A percentile compares a stretch with the other conserved stretches of the same genome.
phyloP scores from a whole-genome alignment of 2,113 vertebrate species.

The Carassius gibelio region DNA sequence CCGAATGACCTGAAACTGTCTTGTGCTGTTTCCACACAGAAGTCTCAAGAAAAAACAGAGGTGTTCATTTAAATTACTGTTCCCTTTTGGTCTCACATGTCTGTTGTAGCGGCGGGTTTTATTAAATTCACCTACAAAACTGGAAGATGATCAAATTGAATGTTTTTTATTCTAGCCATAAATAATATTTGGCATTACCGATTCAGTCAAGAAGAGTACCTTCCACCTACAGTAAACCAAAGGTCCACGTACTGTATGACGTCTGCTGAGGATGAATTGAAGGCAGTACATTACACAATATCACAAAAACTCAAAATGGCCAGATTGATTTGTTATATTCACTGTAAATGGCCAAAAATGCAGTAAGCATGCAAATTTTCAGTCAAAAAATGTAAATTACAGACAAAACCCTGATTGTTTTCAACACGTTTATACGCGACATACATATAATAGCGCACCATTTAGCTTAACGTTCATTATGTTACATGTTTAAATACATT shows the following conservation, averaged over 20 bases:
- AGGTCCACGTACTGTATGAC: neutral
- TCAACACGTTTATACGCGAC: neutral
- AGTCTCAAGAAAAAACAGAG: neutral
- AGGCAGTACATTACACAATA: neutral
- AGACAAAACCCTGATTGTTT: neutral
- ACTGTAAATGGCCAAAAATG: neutral
- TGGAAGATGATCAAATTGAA: no score
- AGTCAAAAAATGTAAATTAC: neutral
- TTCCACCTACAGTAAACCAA: slow-evolving; percentile 14
- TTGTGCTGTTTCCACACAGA: neutral
- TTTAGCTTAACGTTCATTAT: slow-evolving; percentile 12
- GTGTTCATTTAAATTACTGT: no score
- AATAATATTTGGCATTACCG: no score
- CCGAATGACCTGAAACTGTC: neutral
- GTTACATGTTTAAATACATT: neutral
- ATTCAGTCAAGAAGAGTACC: no score
- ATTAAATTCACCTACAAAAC: no score
- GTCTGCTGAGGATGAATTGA: slow-evolving; percentile 5
- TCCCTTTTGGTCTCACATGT: no score
- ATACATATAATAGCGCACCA: slow-evolving; percentile 22
- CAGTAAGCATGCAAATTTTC: neutral
- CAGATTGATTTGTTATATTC: neutral
- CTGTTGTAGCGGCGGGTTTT: neutral
- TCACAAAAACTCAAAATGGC: neutral
- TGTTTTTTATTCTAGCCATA: no score